These are phyloP conservation scores for Hippocampus comes DNA, from an alignment of 2,113 vertebrate genomes.

Conservation along the genomic window DNA sequence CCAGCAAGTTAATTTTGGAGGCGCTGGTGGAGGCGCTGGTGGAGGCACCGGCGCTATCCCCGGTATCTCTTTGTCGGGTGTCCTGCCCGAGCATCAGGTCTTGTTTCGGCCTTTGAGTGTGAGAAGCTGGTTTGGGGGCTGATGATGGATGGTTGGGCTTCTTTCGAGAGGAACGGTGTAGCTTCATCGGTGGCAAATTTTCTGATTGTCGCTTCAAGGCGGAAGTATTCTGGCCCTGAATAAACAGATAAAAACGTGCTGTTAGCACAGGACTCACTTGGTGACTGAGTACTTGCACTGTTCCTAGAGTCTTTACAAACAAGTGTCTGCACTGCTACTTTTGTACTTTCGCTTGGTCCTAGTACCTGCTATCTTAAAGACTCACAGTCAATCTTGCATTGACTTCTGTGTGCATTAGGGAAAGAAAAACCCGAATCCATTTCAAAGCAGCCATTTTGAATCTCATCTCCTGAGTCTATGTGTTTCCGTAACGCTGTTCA, in stretches of 20 bases:
- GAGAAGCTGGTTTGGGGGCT: not conserved
- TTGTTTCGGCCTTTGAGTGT: not conserved
- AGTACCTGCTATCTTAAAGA: too few species aligned
- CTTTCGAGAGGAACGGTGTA: not conserved
- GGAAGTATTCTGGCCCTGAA: not conserved
- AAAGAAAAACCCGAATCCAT: conserved; percentile 27
- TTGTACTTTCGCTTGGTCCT: too few species aligned
- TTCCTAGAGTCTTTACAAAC: not conserved
- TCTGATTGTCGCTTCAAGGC: not conserved
- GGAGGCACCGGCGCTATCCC: too few species aligned
- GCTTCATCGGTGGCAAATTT: not conserved
- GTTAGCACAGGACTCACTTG: not conserved
- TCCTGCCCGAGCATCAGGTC: too few species aligned
- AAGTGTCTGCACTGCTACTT: too few species aligned
- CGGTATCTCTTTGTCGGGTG: conserved; percentile 4
- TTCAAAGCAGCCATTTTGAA: conserved; percentile 21
- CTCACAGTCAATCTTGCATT: too few species aligned
- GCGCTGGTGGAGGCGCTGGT: conserved; percentile 8
- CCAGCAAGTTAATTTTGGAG: conserved; percentile 20
- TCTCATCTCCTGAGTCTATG: not conserved
- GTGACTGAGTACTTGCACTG: too few species aligned
- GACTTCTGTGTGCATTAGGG: not conserved
- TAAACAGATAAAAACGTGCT: not conserved
- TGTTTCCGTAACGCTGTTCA: not conserved
- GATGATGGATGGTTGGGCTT: not conserved